These are phyloP conservation scores for Drosophila leontia DNA, from an alignment of 1,140 invertebrate species.

Conservation along the genomic window DNA sequence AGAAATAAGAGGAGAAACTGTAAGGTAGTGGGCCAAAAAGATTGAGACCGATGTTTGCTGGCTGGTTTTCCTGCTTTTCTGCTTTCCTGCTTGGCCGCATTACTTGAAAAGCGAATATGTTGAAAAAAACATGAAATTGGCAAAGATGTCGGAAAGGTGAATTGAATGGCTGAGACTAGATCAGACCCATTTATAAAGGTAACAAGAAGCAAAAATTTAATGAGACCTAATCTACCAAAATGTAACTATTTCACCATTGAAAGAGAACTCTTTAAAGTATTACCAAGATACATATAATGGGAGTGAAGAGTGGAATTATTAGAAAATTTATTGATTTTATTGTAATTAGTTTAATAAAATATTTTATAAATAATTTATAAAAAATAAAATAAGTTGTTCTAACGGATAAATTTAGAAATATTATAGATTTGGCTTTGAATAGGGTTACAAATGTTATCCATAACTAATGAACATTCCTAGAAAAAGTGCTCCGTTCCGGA, in stretches of 20 bases:
- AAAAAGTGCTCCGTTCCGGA: not conserved
- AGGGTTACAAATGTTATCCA: not conserved
- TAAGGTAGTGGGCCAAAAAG: constrained; percentile 10
- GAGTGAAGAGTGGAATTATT: not conserved
- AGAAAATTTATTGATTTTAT: too few relatives aligned
- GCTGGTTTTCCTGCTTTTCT: constrained; percentile 15
- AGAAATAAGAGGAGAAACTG: constrained; percentile 8
- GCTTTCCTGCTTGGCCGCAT: constrained; percentile 32
- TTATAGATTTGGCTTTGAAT: not conserved
- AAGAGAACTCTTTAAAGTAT: not conserved
- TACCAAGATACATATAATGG: not conserved
- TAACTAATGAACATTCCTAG: not conserved
- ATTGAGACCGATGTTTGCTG: constrained; percentile 17
- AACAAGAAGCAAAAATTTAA: constrained; percentile 3
- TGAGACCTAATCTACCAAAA: not conserved
- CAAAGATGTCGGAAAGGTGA: constrained; percentile 16
- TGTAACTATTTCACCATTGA: too few relatives aligned
- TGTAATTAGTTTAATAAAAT: too few relatives aligned
- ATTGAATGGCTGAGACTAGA: not conserved
- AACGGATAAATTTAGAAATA: not conserved
- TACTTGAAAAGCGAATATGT: constrained; percentile 73
- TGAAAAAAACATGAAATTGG: constrained; percentile 58
- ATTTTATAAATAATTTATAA: too few relatives aligned
- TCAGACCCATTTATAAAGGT: not conserved
- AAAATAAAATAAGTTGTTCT: too few relatives aligned